phyloP scores from a whole-genome alignment of 1,140 invertebrate genomes.

The Procambarus clarkii region DNA sequence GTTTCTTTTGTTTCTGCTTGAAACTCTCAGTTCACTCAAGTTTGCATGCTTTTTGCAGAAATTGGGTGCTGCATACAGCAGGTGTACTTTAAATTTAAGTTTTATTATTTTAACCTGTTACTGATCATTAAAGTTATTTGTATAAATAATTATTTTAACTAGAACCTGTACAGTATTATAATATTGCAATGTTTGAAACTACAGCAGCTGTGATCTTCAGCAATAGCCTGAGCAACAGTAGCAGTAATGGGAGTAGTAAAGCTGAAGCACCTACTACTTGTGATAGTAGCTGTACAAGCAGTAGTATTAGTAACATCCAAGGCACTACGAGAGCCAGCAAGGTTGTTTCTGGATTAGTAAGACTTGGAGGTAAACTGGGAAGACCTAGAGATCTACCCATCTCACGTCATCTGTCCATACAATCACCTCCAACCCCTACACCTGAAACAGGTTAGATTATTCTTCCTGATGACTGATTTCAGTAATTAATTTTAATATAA shows the following conservation, averaged over 20 bases:
- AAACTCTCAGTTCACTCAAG: neutral
- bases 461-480: neutral
- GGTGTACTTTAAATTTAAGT: neutral
- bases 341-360: constrained; percentile 53
- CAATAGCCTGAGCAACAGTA: constrained; percentile 40
- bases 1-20: neutral
- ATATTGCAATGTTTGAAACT: constrained; percentile 6
- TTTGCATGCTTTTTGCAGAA: neutral
- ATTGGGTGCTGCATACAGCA: neutral
- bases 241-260: neutral
- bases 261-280: constrained; percentile 9
- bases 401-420: constrained; percentile 51
- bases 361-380: constrained; percentile 49
- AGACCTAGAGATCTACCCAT: constrained; percentile 53
- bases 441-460: constrained; percentile 37
- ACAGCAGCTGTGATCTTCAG: constrained; percentile 60
- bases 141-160: neutral
- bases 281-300: constrained; percentile 20
- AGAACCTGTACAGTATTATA: neutral
- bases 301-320: neutral
- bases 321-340: constrained; percentile 44
- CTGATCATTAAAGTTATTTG: neutral
- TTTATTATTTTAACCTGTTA: neutral
- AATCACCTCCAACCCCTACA: constrained; percentile 45
- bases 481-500: neutral